phyloP scores from a whole-genome alignment of 2,888 invertebrate genomes.

The Xestia xanthographa region DNA sequence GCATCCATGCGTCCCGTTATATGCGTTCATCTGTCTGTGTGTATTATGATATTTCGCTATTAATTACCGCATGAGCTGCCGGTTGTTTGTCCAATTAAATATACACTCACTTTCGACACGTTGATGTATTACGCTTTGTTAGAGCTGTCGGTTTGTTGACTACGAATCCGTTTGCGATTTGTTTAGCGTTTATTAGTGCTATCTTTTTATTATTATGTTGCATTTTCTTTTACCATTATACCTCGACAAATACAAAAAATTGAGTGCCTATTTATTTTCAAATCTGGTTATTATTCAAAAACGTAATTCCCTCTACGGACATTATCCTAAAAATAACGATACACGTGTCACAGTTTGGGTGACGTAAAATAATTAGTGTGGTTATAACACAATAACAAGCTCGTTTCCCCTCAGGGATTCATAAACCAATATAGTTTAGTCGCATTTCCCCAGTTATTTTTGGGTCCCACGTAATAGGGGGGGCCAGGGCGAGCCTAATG shows the following conservation, averaged over 20 bases:
- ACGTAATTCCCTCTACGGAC: neutral
- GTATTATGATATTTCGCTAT: constrained; percentile 60
- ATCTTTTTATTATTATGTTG: too few species aligned
- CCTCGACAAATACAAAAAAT: neutral
- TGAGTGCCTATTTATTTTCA: neutral
- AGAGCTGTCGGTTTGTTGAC: constrained; percentile 14
- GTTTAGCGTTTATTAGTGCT: neutral
- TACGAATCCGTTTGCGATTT: neutral
- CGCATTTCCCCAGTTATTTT: neutral
- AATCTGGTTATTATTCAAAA: neutral
- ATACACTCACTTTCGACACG: constrained; percentile 45
- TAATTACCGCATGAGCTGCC: constrained; percentile 58
- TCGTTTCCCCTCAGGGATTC: neutral
- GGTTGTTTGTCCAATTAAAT: constrained; percentile 53
- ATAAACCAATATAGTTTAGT: neutral
- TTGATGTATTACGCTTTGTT: constrained; percentile 32
- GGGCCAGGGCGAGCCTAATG: neutral
- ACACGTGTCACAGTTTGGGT: neutral
- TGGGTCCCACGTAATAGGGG: neutral
- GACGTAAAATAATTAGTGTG: neutral
- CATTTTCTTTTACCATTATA: neutral
- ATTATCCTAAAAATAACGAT: neutral
- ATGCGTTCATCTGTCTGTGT: constrained; percentile 20
- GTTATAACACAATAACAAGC: neutral
- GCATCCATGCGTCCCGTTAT: constrained; percentile 25